phyloP scores from a whole-genome alignment of 1,140 invertebrate species.

The Drosophila truncata region DNA sequence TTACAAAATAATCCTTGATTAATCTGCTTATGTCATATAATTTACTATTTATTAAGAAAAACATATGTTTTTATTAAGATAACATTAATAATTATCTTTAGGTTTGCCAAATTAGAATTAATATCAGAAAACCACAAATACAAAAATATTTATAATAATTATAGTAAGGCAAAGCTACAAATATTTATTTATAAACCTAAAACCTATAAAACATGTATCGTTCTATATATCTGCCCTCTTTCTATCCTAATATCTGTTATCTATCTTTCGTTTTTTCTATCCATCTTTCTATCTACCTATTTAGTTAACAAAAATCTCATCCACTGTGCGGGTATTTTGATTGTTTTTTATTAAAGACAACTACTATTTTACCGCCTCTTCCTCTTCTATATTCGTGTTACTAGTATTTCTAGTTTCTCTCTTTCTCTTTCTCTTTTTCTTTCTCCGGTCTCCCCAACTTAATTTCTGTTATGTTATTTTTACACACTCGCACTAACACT shows the following conservation, averaged over 20 bases:
- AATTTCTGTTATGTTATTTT: constrained; percentile 21
- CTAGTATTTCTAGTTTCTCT: constrained; percentile 54
- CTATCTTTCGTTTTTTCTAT: no score
- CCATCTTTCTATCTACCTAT: not conserved
- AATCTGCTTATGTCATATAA: no score
- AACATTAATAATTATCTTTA: no score
- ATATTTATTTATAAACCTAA: not conserved
- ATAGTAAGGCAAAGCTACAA: no score
- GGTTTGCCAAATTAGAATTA: no score
- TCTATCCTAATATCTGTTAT: no score
- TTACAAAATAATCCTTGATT: no score
- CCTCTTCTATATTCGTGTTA: constrained; percentile 27
- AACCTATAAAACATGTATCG: no score
- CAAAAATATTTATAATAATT: no score
- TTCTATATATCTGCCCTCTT: no score
- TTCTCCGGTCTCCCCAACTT: constrained; percentile 38
- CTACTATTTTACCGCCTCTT: constrained; percentile 29
- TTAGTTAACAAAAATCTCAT: not conserved
- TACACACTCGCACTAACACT: constrained; percentile 24
- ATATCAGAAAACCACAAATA: not conserved
- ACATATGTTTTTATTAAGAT: no score
- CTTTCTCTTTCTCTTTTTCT: constrained; percentile 42
- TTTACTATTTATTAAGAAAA: no score
- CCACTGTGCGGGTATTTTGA: constrained; percentile 39
- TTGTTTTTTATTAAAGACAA: constrained; percentile 50